A percentile compares a stretch with the other conserved stretches of the same genome.
phyloP scores from a whole-genome alignment of 2,888 invertebrate genomes.

The Cataglyphis livida region DNA sequence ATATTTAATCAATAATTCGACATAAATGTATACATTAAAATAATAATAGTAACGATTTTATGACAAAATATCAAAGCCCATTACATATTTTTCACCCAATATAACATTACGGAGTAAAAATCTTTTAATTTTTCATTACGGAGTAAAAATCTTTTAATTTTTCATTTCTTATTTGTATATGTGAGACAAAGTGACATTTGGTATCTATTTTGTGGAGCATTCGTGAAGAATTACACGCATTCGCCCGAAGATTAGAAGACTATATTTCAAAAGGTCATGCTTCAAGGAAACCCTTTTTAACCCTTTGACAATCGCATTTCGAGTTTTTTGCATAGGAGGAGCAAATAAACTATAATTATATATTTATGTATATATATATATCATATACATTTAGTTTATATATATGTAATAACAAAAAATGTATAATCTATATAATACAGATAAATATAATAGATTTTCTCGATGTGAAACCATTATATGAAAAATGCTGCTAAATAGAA shows the following conservation, averaged over 20 bases:
- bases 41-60: neutral
- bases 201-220: neutral
- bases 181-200: neutral
- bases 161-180: neutral
- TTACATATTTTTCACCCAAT: neutral
- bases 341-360: neutral
- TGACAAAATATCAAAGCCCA: neutral
- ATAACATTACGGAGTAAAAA: neutral
- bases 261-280: slow-evolving; percentile 12
- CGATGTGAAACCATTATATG: neutral
- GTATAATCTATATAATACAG: slow-evolving; percentile 27
- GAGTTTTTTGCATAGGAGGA: neutral
- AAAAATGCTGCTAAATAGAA: neutral
- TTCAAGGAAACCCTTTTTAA: neutral
- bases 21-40: neutral
- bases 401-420: slow-evolving; percentile 17
- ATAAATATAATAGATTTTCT: slow-evolving; percentile 36
- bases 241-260: neutral
- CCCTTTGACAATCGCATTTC: slow-evolving; percentile 28
- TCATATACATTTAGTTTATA: neutral
- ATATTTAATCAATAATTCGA: neutral
- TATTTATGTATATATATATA: slow-evolving; percentile 35
- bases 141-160: neutral
- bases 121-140: neutral
- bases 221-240: neutral